A percentile compares a stretch with the other conserved stretches of the same genome.
Evolutionary conservation across 2,888 invertebrate species (phyloP).

Genomic region (Tanaodytes sp.): DNA sequence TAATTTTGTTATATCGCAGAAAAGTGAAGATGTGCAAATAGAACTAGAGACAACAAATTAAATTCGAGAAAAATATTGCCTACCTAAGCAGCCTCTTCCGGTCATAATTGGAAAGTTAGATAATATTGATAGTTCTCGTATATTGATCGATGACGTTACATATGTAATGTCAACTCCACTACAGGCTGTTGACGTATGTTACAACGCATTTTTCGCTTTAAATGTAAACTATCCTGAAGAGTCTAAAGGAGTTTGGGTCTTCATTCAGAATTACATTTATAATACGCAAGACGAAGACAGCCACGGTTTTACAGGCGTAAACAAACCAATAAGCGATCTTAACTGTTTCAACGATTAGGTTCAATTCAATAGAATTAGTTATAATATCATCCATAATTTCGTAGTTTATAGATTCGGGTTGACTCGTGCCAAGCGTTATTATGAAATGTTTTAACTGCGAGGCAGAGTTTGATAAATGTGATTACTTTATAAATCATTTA

Average conservation of each 20-base stretch:
- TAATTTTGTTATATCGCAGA: too few relatives aligned
- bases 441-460: too few relatives aligned
- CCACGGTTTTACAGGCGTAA: too few relatives aligned
- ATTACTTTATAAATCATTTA: too few relatives aligned
- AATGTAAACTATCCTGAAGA: constrained; percentile 16
- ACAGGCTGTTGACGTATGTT: constrained; percentile 13
- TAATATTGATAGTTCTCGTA: constrained; percentile 2
- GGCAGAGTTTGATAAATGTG: too few relatives aligned
- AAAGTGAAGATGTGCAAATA: constrained; percentile 1
- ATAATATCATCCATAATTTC: too few relatives aligned
- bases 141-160: constrained; percentile 10
- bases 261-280: constrained; percentile 3
- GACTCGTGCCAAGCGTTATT: too few relatives aligned
- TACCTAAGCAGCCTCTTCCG: constrained; percentile 11
- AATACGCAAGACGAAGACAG: too few relatives aligned
- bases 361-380: too few relatives aligned
- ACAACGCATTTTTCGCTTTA: constrained; percentile 6
- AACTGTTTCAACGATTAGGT: too few relatives aligned
- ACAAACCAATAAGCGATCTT: too few relatives aligned
- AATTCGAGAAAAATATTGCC: not conserved
- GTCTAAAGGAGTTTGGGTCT: constrained; percentile 5
- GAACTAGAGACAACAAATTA: not conserved
- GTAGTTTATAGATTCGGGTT: too few relatives aligned
- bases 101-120: constrained; percentile 13
- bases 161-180: constrained; percentile 12